These are phyloP conservation scores for Drosophila aff. DNA, from an alignment of 1,140 invertebrate genomes.

Conservation along the genomic window DNA sequence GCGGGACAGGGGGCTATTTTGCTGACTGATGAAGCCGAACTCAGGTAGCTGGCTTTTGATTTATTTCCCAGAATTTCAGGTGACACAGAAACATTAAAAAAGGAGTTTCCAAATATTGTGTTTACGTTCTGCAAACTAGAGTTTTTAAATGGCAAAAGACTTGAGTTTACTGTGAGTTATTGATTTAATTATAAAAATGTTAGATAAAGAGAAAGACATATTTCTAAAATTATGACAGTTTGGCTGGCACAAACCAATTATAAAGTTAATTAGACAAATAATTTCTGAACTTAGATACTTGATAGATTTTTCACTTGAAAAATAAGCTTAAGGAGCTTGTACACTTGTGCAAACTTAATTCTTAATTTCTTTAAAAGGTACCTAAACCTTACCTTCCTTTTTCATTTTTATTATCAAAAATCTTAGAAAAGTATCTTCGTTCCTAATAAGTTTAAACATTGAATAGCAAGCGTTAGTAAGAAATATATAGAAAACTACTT, in stretches of 20 bases:
- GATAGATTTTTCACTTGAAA: not conserved
- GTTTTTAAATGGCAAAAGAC: not conserved
- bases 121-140: not conserved
- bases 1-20: not conserved
- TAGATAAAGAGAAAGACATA: not conserved
- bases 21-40: conserved; percentile 10
- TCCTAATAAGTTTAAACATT: not conserved
- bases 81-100: not conserved
- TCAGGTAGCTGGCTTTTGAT: not conserved
- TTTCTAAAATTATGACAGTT: not conserved
- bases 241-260: too few species aligned
- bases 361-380: not conserved
- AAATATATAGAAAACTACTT: not conserved
- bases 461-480: not conserved
- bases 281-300: too few species aligned
- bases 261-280: not conserved
- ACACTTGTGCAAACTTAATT: not conserved
- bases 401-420: not conserved
- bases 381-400: not conserved
- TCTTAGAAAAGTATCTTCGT: not conserved
- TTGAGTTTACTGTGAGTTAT: not conserved
- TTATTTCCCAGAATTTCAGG: not conserved
- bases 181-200: not conserved
- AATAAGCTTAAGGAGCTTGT: not conserved
- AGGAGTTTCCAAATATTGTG: not conserved